A percentile compares a stretch with the other conserved stretches of the same genome.
phyloP scores from a whole-genome alignment of 2,797 vertebrate species.

The Neosilurus hyrtlii region DNA sequence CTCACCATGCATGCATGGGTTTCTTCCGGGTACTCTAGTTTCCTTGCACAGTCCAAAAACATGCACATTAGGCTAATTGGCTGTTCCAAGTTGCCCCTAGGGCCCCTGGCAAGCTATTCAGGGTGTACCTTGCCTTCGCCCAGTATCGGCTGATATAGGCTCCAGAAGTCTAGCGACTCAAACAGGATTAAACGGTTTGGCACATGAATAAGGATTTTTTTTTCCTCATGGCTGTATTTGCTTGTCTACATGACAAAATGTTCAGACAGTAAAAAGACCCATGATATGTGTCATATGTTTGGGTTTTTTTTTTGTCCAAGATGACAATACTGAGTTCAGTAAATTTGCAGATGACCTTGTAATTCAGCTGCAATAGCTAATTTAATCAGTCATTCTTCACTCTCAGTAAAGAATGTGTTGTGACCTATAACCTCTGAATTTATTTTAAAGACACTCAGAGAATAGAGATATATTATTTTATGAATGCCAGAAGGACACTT shows the following conservation, averaged over 20 bases:
- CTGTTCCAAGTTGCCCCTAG: no score
- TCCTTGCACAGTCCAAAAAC: no score
- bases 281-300: neutral
- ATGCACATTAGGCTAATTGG: no score
- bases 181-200: no score
- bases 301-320: neutral
- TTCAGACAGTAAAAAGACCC: neutral
- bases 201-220: no score
- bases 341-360: constrained; percentile 15
- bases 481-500: neutral
- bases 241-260: neutral
- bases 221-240: neutral
- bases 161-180: no score
- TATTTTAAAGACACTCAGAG: neutral
- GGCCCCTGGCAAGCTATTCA: no score
- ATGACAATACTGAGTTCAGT: neutral
- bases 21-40: no score
- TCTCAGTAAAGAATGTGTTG: neutral
- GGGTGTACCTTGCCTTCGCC: no score
- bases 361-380: neutral
- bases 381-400: neutral
- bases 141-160: no score
- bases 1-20: no score
- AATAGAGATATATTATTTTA: neutral
- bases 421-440: neutral